Conservation (phyloP, 2,113 vertebrate genomes). For the Paradisaea rubra region DNA sequence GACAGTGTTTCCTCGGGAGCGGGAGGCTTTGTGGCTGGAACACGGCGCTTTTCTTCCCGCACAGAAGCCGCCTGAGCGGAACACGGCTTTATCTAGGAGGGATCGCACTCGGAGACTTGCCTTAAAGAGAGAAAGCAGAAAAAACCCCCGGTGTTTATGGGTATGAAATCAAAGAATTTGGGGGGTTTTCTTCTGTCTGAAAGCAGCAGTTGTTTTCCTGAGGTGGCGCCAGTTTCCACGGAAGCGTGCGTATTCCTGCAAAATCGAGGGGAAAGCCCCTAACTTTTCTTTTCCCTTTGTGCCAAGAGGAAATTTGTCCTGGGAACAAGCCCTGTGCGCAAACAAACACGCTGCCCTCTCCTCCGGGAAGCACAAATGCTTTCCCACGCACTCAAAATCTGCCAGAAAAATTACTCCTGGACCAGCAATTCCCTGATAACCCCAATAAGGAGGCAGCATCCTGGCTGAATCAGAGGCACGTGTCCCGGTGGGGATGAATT, state of each 20-base stretch:
- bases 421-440: background rate
- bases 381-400: background rate
- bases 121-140: background rate
- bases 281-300: background rate
- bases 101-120: background rate
- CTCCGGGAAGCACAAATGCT: background rate
- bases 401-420: background rate
- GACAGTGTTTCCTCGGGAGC: background rate
- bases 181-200: background rate
- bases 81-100: background rate
- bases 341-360: background rate
- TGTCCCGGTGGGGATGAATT: rapidly evolving
- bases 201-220: background rate
- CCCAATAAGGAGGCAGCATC: background rate
- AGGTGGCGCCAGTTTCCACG: background rate
- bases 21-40: background rate
- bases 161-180: background rate
- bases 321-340: background rate
- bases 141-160: no score
- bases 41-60: background rate
- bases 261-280: background rate
- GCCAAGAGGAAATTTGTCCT: slow-evolving; percentile 9
- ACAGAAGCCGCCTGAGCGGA: background rate
- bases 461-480: background rate
- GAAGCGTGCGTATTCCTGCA: background rate